Evolutionary conservation across 2,888 invertebrate species (phyloP).

Genomic region (Callimorpha dominula): DNA sequence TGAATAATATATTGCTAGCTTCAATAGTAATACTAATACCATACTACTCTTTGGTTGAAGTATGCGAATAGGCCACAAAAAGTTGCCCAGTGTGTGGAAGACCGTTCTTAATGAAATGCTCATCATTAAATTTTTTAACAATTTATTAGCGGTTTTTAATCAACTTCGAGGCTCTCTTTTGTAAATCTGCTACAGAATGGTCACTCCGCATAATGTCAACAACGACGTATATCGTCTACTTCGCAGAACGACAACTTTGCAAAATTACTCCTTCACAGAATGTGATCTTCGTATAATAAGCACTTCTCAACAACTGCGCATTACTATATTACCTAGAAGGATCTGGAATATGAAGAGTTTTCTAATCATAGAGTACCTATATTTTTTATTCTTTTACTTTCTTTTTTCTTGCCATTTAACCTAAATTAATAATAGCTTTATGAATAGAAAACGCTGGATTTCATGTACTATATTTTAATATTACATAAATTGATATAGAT

Average conservation of each 20-base stretch:
- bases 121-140: conserved; percentile 27
- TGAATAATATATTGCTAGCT: neutral
- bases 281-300: neutral
- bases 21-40: neutral
- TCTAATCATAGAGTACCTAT: no score
- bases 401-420: no score
- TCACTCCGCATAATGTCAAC: neutral
- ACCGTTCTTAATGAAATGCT: conserved; percentile 29
- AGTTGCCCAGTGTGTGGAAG: neutral
- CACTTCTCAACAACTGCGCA: neutral
- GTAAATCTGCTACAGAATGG: conserved; percentile 44
- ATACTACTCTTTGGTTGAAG: neutral
- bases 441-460: no score
- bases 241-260: neutral
- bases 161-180: conserved; percentile 42
- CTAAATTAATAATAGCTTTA: no score
- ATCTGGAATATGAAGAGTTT: no score
- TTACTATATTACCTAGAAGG: no score
- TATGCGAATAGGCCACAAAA: neutral
- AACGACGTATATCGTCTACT: neutral
- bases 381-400: no score
- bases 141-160: conserved; percentile 26
- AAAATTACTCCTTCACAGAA: neutral
- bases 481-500: no score
- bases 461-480: no score